Evolutionary conservation across 1,140 invertebrate genomes (phyloP).

Genomic region (Sinonovacula constricta): DNA sequence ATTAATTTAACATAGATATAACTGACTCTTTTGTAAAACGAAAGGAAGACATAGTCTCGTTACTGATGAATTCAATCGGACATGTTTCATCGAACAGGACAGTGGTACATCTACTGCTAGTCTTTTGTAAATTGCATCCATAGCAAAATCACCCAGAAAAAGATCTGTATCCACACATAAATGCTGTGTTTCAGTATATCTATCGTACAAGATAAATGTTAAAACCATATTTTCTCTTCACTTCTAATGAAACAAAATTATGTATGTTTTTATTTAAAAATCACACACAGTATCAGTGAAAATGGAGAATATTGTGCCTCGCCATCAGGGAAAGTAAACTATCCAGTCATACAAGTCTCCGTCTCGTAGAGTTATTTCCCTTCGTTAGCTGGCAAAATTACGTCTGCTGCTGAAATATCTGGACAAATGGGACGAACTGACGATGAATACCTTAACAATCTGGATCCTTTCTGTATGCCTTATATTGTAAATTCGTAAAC

Average conservation of each 20-base stretch:
- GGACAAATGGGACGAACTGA: conserved; percentile 6
- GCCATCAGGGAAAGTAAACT: not conserved
- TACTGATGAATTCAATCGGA: too few species aligned
- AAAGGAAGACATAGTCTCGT: too few species aligned
- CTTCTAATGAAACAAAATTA: not conserved
- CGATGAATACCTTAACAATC: conserved; percentile 36
- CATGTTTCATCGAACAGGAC: too few species aligned
- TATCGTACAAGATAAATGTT: not conserved
- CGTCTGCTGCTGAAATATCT: not conserved
- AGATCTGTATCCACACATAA: too few species aligned
- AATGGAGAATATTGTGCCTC: not conserved
- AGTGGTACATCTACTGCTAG: too few species aligned
- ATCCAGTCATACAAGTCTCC: not conserved
- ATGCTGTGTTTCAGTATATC: not conserved
- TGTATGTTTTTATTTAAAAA: not conserved
- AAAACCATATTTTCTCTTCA: not conserved
- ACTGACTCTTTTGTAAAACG: too few species aligned
- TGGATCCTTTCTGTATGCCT: conserved; percentile 35
- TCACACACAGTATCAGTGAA: not conserved
- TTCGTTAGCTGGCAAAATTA: conserved; percentile 17
- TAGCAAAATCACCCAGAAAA: too few species aligned
- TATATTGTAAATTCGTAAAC: not conserved
- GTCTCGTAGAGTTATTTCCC: conserved; percentile 1
- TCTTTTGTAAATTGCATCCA: too few species aligned
- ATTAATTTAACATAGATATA: too few species aligned